Evolutionary conservation across 2,797 vertebrate species (phyloP).

Genomic region (Pseudochaenichthys georgianus): DNA sequence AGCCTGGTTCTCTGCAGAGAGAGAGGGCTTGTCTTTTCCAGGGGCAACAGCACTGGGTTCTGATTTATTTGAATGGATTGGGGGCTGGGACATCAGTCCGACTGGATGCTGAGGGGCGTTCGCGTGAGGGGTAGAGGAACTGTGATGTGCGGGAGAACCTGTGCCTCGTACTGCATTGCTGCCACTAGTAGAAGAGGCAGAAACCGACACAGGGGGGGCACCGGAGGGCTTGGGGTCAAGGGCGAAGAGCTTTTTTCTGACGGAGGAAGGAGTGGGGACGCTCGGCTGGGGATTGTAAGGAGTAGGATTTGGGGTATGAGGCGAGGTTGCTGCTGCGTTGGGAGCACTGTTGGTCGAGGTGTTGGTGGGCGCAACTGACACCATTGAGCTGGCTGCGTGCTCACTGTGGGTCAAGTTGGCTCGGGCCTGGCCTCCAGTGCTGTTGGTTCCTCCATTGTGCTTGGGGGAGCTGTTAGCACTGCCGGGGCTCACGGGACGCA

Average conservation of each 20-base stretch:
- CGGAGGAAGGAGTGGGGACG: conserved; percentile 91
- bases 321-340: conserved; percentile 72
- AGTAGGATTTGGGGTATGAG: conserved; percentile 74
- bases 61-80: conserved; percentile 80
- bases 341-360: conserved; percentile 85
- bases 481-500: conserved; percentile 96
- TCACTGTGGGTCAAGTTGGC: conserved; percentile 84
- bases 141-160: conserved; percentile 85
- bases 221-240: conserved; percentile 88
- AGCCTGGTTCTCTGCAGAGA: conserved; percentile 71
- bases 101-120: conserved; percentile 84
- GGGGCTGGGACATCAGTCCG: conserved; percentile 84
- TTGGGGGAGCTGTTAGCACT: conserved; percentile 97
- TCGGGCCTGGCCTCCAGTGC: conserved; percentile 61
- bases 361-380: conserved; percentile 76
- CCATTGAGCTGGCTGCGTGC: conserved; percentile 78
- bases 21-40: conserved; percentile 89
- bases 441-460: conserved; percentile 86
- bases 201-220: conserved; percentile 79
- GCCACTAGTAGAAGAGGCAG: conserved; percentile 77
- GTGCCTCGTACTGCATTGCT: conserved; percentile 70
- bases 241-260: conserved; percentile 95
- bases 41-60: conserved; percentile 84
- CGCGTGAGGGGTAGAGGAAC: conserved; percentile 78
- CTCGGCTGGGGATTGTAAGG: conserved; percentile 86